phyloP scores from a whole-genome alignment of 2,113 vertebrate species.

The Centropristis striata region DNA sequence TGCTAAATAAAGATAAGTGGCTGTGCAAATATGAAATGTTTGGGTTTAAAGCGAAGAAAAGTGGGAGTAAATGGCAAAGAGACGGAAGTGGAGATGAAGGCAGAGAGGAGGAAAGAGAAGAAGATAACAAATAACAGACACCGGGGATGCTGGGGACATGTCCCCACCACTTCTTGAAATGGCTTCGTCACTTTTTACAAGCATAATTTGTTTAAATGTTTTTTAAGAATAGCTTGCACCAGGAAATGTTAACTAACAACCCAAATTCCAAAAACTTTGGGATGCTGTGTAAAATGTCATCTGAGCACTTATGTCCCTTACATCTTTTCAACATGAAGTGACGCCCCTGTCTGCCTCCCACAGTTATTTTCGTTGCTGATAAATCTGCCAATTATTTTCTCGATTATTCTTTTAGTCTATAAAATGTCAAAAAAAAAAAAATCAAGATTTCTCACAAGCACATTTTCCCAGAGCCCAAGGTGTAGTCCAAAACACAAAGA shows the following conservation, averaged over 20 bases:
- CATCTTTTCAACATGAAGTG: too few species aligned
- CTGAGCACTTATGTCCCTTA: too few species aligned
- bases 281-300: too few species aligned
- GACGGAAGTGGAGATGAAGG: neutral
- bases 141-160: neutral
- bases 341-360: too few species aligned
- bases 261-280: too few species aligned
- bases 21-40: slow-evolving; percentile 22
- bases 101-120: neutral
- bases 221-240: too few species aligned
- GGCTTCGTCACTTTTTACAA: too few species aligned
- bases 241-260: too few species aligned
- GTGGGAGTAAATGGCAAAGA: neutral
- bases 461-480: neutral
- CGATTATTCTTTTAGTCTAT: neutral
- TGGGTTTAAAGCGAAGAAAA: neutral
- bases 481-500: neutral
- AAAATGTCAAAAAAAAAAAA: neutral
- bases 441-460: neutral
- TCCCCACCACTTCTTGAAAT: too few species aligned
- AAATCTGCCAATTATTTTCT: neutral
- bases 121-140: neutral
- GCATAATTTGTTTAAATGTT: too few species aligned
- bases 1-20: slow-evolving; percentile 20
- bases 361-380: neutral